Conservation (phyloP, 1,140 invertebrate species). For the Drosophila nebulosa region DNA sequence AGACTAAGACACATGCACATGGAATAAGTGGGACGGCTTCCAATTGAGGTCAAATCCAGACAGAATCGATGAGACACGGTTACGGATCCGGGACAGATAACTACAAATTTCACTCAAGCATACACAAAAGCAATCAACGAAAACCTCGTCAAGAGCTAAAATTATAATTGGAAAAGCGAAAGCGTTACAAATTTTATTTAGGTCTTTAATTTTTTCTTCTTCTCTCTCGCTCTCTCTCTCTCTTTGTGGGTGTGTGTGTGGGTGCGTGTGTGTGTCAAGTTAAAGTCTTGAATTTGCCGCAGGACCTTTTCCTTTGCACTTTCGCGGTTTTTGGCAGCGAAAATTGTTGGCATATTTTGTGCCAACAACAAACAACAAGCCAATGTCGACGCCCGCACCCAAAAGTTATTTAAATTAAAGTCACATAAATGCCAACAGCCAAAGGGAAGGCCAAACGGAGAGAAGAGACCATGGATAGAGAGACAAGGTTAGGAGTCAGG, state of each 20-base stretch:
- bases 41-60: slow-evolving; percentile 43
- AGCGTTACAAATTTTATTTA: slow-evolving; percentile 53
- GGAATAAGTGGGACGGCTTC: neutral
- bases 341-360: slow-evolving; percentile 15
- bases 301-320: slow-evolving; percentile 5
- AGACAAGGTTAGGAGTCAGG: neutral
- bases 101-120: slow-evolving; percentile 45
- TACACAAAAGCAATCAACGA: slow-evolving; percentile 50
- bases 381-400: neutral
- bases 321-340: slow-evolving; percentile 3
- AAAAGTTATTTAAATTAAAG: slow-evolving; percentile 59
- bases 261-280: neutral
- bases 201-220: slow-evolving; percentile 34
- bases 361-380: neutral
- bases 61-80: neutral
- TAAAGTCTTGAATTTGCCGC: slow-evolving; percentile 9
- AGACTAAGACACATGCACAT: no score
- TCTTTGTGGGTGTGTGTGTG: neutral
- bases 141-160: slow-evolving; percentile 37
- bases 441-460: neutral
- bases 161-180: slow-evolving; percentile 53
- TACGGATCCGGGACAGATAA: slow-evolving; percentile 23
- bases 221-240: slow-evolving; percentile 4
- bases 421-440: slow-evolving; percentile 35
- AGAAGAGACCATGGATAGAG: neutral